Base-by-base conservation (phyloP, 2,888 invertebrate species). In the Drosophila mimica region DNA sequence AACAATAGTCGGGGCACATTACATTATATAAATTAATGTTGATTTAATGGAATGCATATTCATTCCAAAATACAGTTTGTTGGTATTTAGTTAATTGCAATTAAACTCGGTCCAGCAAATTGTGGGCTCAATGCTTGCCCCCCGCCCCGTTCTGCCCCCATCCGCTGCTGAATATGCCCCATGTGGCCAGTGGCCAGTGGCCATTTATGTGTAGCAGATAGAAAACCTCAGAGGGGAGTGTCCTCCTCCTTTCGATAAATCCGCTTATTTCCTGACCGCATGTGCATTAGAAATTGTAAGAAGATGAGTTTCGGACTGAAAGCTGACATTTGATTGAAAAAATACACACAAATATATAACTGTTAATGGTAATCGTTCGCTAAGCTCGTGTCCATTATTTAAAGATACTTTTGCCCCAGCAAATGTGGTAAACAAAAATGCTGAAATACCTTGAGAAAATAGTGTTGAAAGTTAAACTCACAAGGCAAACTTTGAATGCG, bases 31-130 rank as follows among this genome's bases (percentile, higher is more conserved):
- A 86, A 86, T 86, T 90, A 90, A 86, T 90, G 90, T 74, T 78
- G 76, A 85, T 88, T 88, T 86, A 86, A 90, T 90, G 85, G 90
- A 85, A 90, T 90, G 86, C 90, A 90, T 88, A 86, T 86, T 90
- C 83, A 90, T 82, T 85, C 68, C 66, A 57, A 65, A 63, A 33
- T 72, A 62, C 79, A 69, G 70, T 84, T 73, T 67, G 54, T 74
- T 74, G 57, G 71, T 80, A 82, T 90, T 86, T 85, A 90, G 90
- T 86, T 86, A 90, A 86, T 90, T 90, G 88, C 90, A 90, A 90
- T 90, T 72, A 80, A 88, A 69, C 64, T 65, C 54, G 28, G 40
- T 34, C 43, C 51, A 51, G n/a, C 71, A 53, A 53, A n/a, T 15
- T 52, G 36, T 31, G 43, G 49, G 36, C 7, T 8, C n/a, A 34